Evolutionary conservation across 1,140 invertebrate species (phyloP).

Genomic region (Leguminivora glycinivorella): DNA sequence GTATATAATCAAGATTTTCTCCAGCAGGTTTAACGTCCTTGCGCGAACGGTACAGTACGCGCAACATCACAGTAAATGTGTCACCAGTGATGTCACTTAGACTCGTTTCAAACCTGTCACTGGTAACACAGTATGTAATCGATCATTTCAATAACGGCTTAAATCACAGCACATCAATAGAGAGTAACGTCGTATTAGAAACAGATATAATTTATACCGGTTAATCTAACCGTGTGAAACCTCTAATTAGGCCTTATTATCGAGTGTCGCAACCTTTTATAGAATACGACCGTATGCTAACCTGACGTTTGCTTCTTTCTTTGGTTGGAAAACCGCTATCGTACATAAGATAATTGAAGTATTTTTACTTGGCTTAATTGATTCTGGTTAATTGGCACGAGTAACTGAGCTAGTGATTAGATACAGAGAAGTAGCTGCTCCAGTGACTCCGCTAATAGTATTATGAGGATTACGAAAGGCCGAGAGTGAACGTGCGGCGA

Average conservation of each 20-base stretch:
- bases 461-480: constrained; percentile 24
- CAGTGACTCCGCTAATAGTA: constrained; percentile 22
- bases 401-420: constrained; percentile 25
- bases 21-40: not conserved
- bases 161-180: not conserved
- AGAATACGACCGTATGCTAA: constrained; percentile 14
- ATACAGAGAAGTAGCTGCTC: constrained; percentile 26
- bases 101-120: constrained; percentile 23
- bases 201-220: constrained; percentile 3
- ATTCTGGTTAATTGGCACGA: constrained; percentile 11
- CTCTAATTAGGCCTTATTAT: constrained; percentile 38
- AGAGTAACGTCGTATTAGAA: not conserved
- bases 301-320: not conserved
- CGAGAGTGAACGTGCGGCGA: constrained; percentile 3
- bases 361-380: constrained; percentile 5
- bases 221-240: constrained; percentile 39
- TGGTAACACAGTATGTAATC: constrained; percentile 19
- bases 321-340: constrained; percentile 20
- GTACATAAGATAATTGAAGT: constrained; percentile 15
- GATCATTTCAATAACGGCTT: constrained; percentile 7
- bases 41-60: not conserved
- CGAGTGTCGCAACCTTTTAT: constrained; percentile 25
- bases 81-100: constrained; percentile 24
- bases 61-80: constrained; percentile 8
- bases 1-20: constrained; percentile 13